These are phyloP conservation scores for Theonella swinhoei DNA, from an alignment of 37 sponge, comb jelly and placozoan species.

Conservation along the genomic window DNA sequence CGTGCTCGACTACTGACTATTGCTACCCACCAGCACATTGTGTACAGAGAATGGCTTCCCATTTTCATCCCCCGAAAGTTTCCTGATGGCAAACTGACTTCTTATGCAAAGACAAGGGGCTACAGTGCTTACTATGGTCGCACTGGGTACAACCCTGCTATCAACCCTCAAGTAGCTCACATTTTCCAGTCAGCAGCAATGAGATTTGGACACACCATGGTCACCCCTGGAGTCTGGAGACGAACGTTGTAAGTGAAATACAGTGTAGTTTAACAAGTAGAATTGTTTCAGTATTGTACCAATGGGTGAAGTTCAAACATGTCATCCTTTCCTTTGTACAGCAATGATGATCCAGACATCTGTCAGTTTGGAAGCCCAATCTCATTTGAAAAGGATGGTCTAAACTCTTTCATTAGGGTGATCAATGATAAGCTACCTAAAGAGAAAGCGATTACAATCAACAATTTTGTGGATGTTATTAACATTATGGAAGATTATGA, in stretches of 20 bases:
- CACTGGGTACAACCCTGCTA: conserved; percentile 82
- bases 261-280: not conserved
- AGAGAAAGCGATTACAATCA: not conserved
- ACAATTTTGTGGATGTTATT: not conserved
- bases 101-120: conserved; percentile 34
- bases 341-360: not conserved
- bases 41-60: conserved; percentile 87
- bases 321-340: not conserved
- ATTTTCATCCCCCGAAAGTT: conserved; percentile 76
- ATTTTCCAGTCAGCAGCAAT: conserved; percentile 95
- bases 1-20: conserved; percentile 91
- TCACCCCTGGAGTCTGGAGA: conserved; percentile 91
- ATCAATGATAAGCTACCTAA: not conserved
- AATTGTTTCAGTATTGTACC: not conserved
- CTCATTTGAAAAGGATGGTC: not conserved
- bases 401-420: not conserved
- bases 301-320: too few relatives aligned
- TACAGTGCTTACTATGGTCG: conserved; percentile 63
- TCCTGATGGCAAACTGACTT: not conserved
- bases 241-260: conserved; percentile 34
- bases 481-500: not conserved
- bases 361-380: not conserved
- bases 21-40: conserved; percentile 91
- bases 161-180: conserved; percentile 89
- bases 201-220: conserved; percentile 95